These are phyloP conservation scores for Liodrosophila aerea DNA, from an alignment of 2,888 invertebrate genomes.

Conservation along the genomic window DNA sequence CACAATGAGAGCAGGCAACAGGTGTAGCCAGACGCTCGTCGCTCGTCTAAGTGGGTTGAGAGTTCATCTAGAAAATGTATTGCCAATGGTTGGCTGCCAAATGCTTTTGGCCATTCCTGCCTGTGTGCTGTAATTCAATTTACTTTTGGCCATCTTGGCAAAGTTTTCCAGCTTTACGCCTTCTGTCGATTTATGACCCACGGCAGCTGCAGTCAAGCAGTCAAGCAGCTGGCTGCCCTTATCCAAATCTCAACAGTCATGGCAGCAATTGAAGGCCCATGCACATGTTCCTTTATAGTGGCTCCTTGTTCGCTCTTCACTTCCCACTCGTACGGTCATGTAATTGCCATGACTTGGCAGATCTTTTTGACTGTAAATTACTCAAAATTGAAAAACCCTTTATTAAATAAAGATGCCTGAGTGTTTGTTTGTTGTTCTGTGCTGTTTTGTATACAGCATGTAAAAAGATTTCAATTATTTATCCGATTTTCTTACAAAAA, in stretches of 20 bases:
- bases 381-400: conserved; percentile 32
- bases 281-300: neutral
- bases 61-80: conserved; percentile 10
- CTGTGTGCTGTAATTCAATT: conserved; percentile 22
- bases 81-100: neutral
- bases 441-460: conserved; percentile 4
- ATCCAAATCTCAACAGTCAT: conserved; percentile 44
- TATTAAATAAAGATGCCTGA: conserved; percentile 2
- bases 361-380: conserved; percentile 45
- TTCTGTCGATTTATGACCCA: conserved; percentile 34
- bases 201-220: conserved; percentile 37
- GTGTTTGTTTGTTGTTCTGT: conserved; percentile 4
- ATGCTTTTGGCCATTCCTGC: too few relatives aligned
- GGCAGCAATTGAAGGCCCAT: conserved; percentile 40
- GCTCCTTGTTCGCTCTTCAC: conserved; percentile 11
- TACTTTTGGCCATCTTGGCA: conserved; percentile 44
- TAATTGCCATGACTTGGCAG: conserved; percentile 56
- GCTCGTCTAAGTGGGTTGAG: conserved; percentile 1
- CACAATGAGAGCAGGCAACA: conserved; percentile 21
- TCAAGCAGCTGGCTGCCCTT: conserved; percentile 31
- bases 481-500: conserved; percentile 15
- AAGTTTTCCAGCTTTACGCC: conserved; percentile 4
- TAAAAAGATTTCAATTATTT: conserved; percentile 8
- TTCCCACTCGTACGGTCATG: conserved; percentile 35
- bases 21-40: neutral